Evolutionary conservation across 2,113 vertebrate species (phyloP), one percentile per base, ranked within the genome.

Genomic region (Hippoglossus stenolepis): DNA sequence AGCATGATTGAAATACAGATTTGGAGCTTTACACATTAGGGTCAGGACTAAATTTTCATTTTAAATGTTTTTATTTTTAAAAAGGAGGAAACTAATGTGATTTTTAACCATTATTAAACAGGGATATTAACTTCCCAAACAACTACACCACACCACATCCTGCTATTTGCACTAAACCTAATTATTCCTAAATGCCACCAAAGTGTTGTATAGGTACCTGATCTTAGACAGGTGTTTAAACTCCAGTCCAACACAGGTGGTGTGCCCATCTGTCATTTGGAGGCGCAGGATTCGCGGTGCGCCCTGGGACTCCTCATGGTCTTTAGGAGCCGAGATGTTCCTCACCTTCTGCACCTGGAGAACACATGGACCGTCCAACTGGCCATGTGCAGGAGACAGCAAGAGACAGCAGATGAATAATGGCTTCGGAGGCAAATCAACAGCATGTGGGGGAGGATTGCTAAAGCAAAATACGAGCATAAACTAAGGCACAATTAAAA

Each of bases 241-340:
- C 87, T 99, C 98, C 68, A 98, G 70, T 80, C 96, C 98, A 60
- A 93, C 96, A 88, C 97, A 99, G 89, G 79, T 96, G 76, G 93
- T 96, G 65, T 99, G 97, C 3, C 98, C 98, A 89, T 99, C 98
- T 0, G 97, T 99, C 97, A 99, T 97, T 89, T 99, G 98, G 65
- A 99, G 90, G 54, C 97, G 96, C 79, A 99, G 94, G 97, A 99
- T 98, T 84, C 98, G 93, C 31, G 96, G 97, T 17, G 97, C 96
- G 68, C 94, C 95, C 92, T 97, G 97, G 86, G 97, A 99, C 83
- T 99, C 97, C 88, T 98, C 97, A 0, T 97, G 94, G 87, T 98
- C 97, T 93, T 98, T 99, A 75, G 97, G 95, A 68, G 97, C 96
- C 26, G 97, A 93, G 80, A 98, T 93, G 90, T 98, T 99, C 73